Conservation (phyloP, 2,797 vertebrate species). For the Pangasius djambal region DNA sequence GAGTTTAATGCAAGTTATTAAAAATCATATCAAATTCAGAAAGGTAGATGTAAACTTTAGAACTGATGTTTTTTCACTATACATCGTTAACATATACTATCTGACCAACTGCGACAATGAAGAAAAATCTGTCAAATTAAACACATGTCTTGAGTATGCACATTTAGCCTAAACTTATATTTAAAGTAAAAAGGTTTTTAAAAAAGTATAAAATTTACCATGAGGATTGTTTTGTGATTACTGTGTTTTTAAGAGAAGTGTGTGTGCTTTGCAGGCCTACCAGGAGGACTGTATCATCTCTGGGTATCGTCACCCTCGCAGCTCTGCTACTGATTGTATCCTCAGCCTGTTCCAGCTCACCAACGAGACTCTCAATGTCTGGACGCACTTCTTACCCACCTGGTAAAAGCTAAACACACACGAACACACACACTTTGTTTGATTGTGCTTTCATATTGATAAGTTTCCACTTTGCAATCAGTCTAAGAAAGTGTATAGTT, state of each 20-base stretch:
- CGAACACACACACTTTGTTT: not conserved
- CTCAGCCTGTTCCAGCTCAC: slow-evolving; percentile 92
- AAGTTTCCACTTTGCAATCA: not conserved
- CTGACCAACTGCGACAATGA: not conserved
- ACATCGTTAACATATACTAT: not conserved
- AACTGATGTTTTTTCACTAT: not conserved
- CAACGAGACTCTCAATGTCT: slow-evolving; percentile 96
- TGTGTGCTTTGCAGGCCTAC: slow-evolving; percentile 79
- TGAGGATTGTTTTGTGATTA: not conserved
- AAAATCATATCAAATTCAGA: not conserved
- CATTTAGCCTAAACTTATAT: not conserved
- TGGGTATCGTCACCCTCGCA: slow-evolving; percentile 88
- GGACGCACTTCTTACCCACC: slow-evolving; percentile 92
- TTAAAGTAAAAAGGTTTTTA: not conserved
- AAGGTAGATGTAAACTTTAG: not conserved
- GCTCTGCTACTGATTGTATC: slow-evolving; percentile 86
- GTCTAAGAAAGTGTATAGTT: not conserved
- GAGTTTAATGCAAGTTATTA: not conserved
- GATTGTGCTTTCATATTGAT: not conserved
- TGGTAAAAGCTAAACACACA: slow-evolving; percentile 72
- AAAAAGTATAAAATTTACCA: not conserved
- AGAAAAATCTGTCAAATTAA: not conserved
- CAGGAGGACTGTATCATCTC: slow-evolving; percentile 90
- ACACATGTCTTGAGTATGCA: not conserved
- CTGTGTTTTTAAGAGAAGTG: not conserved